A percentile compares a stretch with the other conserved stretches of the same genome.
Evolutionary conservation across 1,140 invertebrate genomes (phyloP).

Genomic region (Aradophagus sp.): DNA sequence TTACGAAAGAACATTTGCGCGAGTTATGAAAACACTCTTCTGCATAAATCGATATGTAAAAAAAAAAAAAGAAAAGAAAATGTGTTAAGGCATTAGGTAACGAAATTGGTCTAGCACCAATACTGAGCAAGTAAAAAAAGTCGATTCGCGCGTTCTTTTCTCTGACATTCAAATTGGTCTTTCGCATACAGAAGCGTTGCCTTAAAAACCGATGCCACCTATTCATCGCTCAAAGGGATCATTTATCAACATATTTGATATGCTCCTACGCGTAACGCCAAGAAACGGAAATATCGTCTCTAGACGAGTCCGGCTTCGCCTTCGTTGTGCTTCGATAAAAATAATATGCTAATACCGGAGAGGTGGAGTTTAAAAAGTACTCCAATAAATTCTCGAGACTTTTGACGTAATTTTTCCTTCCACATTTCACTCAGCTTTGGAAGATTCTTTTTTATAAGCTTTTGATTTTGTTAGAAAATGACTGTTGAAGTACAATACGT

Average conservation of each 20-base stretch:
- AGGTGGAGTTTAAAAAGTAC: conserved; percentile 75
- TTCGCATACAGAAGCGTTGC: conserved; percentile 60
- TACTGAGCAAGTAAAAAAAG: conserved; percentile 35
- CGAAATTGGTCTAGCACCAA: conserved; percentile 45
- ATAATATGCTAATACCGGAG: conserved; percentile 75
- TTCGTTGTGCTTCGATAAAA: conserved; percentile 67
- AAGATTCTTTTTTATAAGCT: conserved; percentile 70
- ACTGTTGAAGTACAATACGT: conserved; percentile 10
- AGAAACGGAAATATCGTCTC: conserved; percentile 54
- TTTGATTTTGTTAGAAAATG: conserved; percentile 54
- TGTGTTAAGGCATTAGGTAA: conserved; percentile 49
- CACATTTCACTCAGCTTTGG: conserved; percentile 62
- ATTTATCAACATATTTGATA: conserved; percentile 76
- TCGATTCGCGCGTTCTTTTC: conserved; percentile 51
- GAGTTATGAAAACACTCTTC: too few relatives aligned
- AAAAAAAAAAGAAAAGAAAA: too few relatives aligned
- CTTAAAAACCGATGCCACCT: conserved; percentile 61
- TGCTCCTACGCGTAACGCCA: conserved; percentile 64
- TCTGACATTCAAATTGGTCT: conserved; percentile 72
- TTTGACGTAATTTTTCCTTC: conserved; percentile 73
- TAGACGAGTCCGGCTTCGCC: conserved; percentile 46
- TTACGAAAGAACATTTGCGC: too few relatives aligned
- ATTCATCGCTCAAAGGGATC: conserved; percentile 72
- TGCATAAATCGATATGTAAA: too few relatives aligned
- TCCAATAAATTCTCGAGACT: conserved; percentile 74